Evolutionary conservation across 2,797 vertebrate species (phyloP).

Genomic region (Vultur gryphus): DNA sequence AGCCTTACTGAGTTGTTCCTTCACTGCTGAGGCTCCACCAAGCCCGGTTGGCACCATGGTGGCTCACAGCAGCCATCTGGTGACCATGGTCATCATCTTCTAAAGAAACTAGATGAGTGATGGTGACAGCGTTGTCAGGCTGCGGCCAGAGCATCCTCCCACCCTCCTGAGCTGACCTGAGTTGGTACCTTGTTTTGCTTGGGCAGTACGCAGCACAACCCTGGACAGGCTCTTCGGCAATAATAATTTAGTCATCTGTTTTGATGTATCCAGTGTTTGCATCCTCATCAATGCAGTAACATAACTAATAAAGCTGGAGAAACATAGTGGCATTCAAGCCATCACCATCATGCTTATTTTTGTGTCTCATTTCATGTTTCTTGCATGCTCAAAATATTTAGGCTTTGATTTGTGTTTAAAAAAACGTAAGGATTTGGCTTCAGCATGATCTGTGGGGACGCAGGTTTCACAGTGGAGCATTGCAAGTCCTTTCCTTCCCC

Average conservation of each 20-base stretch:
- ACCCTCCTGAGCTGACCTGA: background rate
- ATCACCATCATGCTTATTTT: background rate
- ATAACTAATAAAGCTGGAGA: background rate
- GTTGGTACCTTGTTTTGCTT: background rate
- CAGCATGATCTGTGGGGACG: rapidly evolving
- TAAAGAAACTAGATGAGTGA: background rate
- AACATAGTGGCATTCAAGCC: background rate
- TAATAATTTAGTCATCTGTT: background rate
- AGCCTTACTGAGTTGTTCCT: background rate
- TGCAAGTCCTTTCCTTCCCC: background rate
- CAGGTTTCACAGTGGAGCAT: background rate
- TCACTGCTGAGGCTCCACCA: background rate
- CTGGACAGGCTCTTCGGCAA: background rate
- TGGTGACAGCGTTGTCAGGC: background rate
- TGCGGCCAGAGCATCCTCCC: background rate
- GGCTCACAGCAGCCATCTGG: background rate
- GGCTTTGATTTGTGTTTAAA: background rate
- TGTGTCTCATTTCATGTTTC: background rate
- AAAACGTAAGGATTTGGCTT: background rate
- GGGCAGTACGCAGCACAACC: background rate
- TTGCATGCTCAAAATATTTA: background rate
- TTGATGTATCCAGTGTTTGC: background rate
- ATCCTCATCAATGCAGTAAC: background rate
- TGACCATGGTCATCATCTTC: background rate
- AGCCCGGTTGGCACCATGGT: background rate